phyloP scores from a whole-genome alignment of 2,888 invertebrate species.

The Argyresthia goedartella region DNA sequence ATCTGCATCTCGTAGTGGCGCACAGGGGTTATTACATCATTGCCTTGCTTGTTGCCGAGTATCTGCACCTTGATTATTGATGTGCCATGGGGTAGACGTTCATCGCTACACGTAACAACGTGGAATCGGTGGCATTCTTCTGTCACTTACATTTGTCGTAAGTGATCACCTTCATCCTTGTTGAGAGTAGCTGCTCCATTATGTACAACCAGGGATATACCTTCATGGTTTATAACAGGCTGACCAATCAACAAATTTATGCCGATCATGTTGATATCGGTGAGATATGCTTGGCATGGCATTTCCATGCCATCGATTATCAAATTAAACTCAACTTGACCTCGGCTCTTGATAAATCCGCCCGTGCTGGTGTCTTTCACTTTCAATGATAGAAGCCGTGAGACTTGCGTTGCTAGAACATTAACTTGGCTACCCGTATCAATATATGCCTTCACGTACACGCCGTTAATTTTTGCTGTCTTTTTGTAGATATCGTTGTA shows the following conservation, averaged over 20 bases:
- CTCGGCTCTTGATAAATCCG: neutral
- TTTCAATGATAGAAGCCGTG: neutral
- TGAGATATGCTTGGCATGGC: neutral
- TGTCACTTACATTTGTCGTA: too few relatives aligned
- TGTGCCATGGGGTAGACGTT: neutral
- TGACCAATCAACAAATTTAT: constrained; percentile 1
- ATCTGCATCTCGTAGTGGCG: constrained; percentile 1
- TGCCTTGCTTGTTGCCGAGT: neutral
- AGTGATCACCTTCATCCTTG: too few relatives aligned
- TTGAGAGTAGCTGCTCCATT: neutral
- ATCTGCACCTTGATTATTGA: neutral
- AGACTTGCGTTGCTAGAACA: constrained; percentile 3
- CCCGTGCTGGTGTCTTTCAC: constrained; percentile 3
- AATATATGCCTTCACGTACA: constrained; percentile 11
- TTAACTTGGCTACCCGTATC: constrained; percentile 14
- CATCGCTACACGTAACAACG: neutral
- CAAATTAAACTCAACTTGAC: constrained; percentile 7
- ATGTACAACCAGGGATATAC: neutral
- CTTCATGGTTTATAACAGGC: constrained; percentile 2
- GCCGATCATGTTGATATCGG: constrained; percentile 1
- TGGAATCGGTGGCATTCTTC: neutral
- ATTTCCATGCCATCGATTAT: neutral
- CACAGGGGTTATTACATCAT: neutral
- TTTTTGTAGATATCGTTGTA: constrained; percentile 13
- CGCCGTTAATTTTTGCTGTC: neutral